Base-by-base conservation (phyloP, 2,888 invertebrate species). In the Zaprionus lineosus region DNA sequence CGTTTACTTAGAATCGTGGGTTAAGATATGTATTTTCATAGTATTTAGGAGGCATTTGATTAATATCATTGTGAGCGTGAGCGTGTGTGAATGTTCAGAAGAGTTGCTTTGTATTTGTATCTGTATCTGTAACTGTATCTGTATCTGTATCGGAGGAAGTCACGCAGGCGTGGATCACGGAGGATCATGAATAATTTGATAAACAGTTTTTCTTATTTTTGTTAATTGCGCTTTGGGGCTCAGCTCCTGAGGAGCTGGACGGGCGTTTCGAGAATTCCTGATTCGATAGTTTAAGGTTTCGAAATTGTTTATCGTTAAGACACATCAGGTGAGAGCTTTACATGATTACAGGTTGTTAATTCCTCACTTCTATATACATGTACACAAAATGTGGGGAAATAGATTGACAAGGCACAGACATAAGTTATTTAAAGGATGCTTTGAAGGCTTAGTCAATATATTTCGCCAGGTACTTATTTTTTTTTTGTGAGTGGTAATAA, bases 81-180 rank as follows among this genome's bases (percentile, higher is more conserved):
- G 90, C 90, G 88, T 90, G 90, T 90, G 90, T 90, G 90, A 90
- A 90, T 90, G 90, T 89, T 87, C 84, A 82, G 76, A 82, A 83
- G 74, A 79, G 76, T 82, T 63, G 58, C 46, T 75, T 78, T 70
- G 59, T 63, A 51, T 71, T 51, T 50, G 18, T 46, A 29, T 26
- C 62, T 59, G 47, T 72, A 52, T 36, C 51, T 66, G 76, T 78
- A 60, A 67, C 61, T 72, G 57, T 69, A 46, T 67, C 60, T 62
- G 50, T 59, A n/a, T 48, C 36, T 37, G 33, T 4, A 40, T 31
- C 33, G 63, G 39, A 5, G 14, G 39, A 19, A 12, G 33, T 26
- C n/a, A n/a, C n/a, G n/a, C n/a, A n/a, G n/a, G n/a, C n/a, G n/a
- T n/a, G n/a, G 36, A 55, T 48, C 28, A 41, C 21, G 37, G 15